phyloP scores from a whole-genome alignment of 1,140 invertebrate species.

The Eulimnadia texana region DNA sequence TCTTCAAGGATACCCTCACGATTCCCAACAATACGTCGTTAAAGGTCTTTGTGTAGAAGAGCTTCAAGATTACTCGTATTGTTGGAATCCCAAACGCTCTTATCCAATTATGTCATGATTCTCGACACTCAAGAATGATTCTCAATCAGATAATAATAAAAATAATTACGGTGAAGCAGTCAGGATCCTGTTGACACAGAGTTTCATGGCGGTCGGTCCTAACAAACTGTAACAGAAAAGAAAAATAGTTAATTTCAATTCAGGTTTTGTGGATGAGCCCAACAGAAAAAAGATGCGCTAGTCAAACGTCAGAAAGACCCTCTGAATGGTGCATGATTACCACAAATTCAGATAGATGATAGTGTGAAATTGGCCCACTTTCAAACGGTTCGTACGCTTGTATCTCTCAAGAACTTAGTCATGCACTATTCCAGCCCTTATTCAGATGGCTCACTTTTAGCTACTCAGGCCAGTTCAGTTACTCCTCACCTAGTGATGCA shows the following conservation, averaged over 20 bases:
- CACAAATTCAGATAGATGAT: too few relatives aligned
- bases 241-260: background rate
- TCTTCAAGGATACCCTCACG: slow-evolving; percentile 1
- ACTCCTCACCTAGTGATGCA: too few relatives aligned
- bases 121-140: background rate
- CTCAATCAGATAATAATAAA: too few relatives aligned
- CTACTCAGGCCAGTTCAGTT: background rate
- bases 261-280: background rate
- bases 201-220: slow-evolving; percentile 28
- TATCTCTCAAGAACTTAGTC: too few relatives aligned
- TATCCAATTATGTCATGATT: too few relatives aligned
- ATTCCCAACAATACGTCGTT: slow-evolving; percentile 3
- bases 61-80: background rate
- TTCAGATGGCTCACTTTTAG: too few relatives aligned
- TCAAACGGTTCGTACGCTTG: too few relatives aligned
- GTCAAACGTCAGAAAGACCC: background rate
- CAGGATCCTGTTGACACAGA: slow-evolving; percentile 44
- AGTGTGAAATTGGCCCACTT: too few relatives aligned
- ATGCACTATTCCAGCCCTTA: too few relatives aligned
- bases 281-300: background rate
- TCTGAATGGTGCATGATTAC: too few relatives aligned
- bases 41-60: background rate
- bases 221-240: slow-evolving; percentile 14
- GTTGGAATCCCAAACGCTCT: background rate
- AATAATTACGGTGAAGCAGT: slow-evolving; percentile 51